Base-by-base conservation (phyloP, 2,113 vertebrate species). In the Nesogale talazaci region DNA sequence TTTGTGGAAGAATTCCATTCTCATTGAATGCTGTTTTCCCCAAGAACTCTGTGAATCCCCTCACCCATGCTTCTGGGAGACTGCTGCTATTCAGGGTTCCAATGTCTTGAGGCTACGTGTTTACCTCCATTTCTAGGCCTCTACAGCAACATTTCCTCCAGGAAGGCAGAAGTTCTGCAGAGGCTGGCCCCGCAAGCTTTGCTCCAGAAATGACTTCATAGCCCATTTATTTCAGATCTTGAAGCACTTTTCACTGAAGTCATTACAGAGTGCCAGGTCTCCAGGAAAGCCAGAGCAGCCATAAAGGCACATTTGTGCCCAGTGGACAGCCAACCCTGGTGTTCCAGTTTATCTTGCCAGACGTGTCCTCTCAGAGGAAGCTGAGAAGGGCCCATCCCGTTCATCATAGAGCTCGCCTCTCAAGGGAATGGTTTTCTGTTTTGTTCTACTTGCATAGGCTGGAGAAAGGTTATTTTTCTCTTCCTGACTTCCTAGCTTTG, bases 191-290 rank as follows among this genome's bases (percentile, higher is more conserved):
- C 89, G 81, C n/a, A 85, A 95, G 57, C n/a, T 89, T 83, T 79
- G n/a, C 31, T 84, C 69, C 88, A 92, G 84, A 91, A 92, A 91
- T 91, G 78, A 89, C 94, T 91, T 85, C 84, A 95, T 84, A 93
- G 65, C 36, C 36, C 77, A 94, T 19, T 31, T 80, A 59, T 92
- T 94, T 74, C 70, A 0, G 42, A 65, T 84, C 85, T 56, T 31
- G 70, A 83, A 90, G 84, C 70, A 92, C 82, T 97, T 95, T 83
- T 87, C 16, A 91, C 3, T 81, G 74, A 95, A 65, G 22, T 46
- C 75, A 42, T 84, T 83, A 86, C 29, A 78, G 36, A 84, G 78
- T n/a, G 36, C 46, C 34, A 94, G 74, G 56, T 78, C 36, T 79
- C 1, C 1, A 83, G 42, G 34, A 36, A 16, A 69, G 67, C 94